Base-by-base conservation (phyloP, 2,113 vertebrate genomes). In the Struthio camelus region DNA sequence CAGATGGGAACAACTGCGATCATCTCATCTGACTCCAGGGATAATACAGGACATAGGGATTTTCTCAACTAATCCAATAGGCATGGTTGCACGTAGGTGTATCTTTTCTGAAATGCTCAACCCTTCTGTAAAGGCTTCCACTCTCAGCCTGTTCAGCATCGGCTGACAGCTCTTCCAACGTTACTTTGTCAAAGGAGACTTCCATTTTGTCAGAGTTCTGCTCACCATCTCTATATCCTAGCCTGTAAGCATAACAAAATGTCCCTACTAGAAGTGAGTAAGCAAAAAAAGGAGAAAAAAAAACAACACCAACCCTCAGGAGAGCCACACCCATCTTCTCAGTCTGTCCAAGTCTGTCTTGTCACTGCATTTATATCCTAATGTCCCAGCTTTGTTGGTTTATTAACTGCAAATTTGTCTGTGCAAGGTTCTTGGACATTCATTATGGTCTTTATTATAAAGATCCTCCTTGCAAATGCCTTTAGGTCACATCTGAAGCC, bases 401-500 rank as follows among this genome's bases (percentile, higher is more conserved):
- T 87, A 95, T 95, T 94, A 96, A 94, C 8, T 83, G 71, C 36
- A 80, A 72, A 82, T 78, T 82, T 76, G 54, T 19, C 89, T 80
- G 61, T 28, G 70, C 1, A 10, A 92, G 36, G 42, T 62, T 89
- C 71, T 59, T 58, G 44, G 66, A 80, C 28, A 5, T 90, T 91
- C 2, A 0, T 38, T 80, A n/a, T 5, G 22, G 62, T 28, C 84
- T 94, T 77, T 42, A 82, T 77, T 42, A 82, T 70, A 77, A 83
- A 93, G 94, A 69, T 58, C 93, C 15, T 94, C 64, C 59, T 69
- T 78, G 89, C 79, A 73, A 97, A 89, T 50, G 79, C 81, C 96
- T 91, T 13, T 87, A 80, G 96, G 96, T 92, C 75, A 80, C 91
- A 80, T 90, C 62, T 77, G 48, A 95, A 95, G 89, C 75, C 90